Base-by-base conservation (phyloP, 2,797 vertebrate species). In the Acrossocheilus wenchowensis region DNA sequence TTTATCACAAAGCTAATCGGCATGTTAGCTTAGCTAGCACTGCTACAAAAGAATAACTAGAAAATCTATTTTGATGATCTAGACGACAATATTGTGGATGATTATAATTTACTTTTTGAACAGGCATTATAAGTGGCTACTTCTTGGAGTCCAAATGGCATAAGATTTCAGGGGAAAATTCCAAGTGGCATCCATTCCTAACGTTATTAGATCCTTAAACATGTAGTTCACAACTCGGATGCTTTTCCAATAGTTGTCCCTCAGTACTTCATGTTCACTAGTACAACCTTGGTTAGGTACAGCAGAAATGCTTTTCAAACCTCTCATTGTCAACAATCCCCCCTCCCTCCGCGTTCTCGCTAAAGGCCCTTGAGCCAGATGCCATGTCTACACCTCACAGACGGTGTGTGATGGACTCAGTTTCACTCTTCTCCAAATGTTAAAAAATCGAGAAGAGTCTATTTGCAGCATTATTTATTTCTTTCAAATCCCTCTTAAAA, bases 401-500 rank as follows among this genome's bases (percentile, higher is more conserved):
- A 57, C 78, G 48, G 69, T 69, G 45, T 86, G 62, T 54, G 68
- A 52, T 17, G 23, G 48, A 73, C 7, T 81, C 36, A 21, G 79
- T 43, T 71, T 82, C 69, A 43, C 71, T 79, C 82, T 82, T 81
- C 26, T 34, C 66, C 60, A 77, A 79, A 84, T 85, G 83, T 86
- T 88, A 86, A 88, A 89, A 87, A 87, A 86, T 34, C 79, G 50
- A 82, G 73, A 89, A 72, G 17, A 79, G 72, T 88, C 88, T 91
- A 89, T 89, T 87, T 89, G 80, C 48, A 17, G 84, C 60, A 83
- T 88, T 89, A 88, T 88, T 91, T 89, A 84, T 90, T 91, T 92
- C 57, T 89, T 91, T 90, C 88, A 88, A 88, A 92, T 88, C 88
- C 88, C 69, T 78, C 82, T 89, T 90, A 89, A 91, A 86, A 90